A percentile compares a stretch with the other conserved stretches of the same genome.
phyloP scores from a whole-genome alignment of 2,888 invertebrate genomes.

The Drosophila stalkeri region DNA sequence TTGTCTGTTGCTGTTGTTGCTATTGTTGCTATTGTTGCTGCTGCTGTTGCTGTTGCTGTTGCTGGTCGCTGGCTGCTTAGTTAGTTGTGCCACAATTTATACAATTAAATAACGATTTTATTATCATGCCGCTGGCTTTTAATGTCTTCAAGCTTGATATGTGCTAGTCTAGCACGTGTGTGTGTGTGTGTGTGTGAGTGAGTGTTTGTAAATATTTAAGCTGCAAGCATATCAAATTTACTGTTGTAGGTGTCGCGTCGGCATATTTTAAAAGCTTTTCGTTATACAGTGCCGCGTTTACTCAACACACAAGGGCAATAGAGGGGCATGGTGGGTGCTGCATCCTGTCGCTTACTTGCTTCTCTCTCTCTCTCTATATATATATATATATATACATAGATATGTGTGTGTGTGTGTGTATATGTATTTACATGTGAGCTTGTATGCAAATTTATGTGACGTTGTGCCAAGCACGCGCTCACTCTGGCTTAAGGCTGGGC shows the following conservation, averaged over 20 bases:
- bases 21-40: neutral
- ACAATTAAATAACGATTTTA: slow-evolving; percentile 81
- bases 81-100: slow-evolving; percentile 75
- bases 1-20: slow-evolving; percentile 29
- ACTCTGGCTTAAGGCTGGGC: slow-evolving; percentile 74
- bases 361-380: neutral
- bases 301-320: slow-evolving; percentile 59
- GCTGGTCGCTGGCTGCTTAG: slow-evolving; percentile 48
- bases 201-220: slow-evolving; percentile 80
- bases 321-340: slow-evolving; percentile 12
- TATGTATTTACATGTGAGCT: slow-evolving; percentile 35
- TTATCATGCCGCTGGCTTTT: slow-evolving; percentile 72
- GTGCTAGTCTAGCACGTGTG: slow-evolving; percentile 22
- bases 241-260: slow-evolving; percentile 82
- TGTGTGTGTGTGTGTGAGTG: slow-evolving; percentile 12
- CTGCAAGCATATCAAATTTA: slow-evolving; percentile 76
- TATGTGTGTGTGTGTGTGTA: slow-evolving; percentile 9
- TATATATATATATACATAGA: slow-evolving; percentile 13
- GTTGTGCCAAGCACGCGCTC: slow-evolving; percentile 73
- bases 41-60: slow-evolving; percentile 7
- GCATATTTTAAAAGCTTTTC: slow-evolving; percentile 83
- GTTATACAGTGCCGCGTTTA: slow-evolving; percentile 72
- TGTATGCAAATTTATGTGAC: slow-evolving; percentile 74
- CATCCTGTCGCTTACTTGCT: slow-evolving; percentile 33
- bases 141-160: slow-evolving; percentile 48